Conservation (phyloP, 2,113 vertebrate genomes). For the Dasyprocta punctata region DNA sequence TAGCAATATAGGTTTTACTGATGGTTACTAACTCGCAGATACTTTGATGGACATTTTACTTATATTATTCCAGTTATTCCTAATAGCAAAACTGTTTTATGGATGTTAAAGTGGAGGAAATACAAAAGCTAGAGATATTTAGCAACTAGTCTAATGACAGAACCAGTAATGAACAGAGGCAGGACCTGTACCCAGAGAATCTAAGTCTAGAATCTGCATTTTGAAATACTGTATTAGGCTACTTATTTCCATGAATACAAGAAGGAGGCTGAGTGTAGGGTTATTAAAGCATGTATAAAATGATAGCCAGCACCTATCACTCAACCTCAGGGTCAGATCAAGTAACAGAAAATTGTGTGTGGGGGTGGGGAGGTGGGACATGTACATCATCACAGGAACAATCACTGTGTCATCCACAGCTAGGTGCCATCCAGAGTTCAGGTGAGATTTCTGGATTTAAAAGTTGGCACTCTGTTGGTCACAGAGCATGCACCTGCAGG, state of each 20-base stretch:
- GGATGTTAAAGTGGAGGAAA: not conserved
- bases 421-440: not conserved
- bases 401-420: accelerated
- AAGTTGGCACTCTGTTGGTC: accelerated
- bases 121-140: not conserved
- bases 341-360: not conserved
- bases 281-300: not conserved
- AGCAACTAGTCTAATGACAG: not conserved
- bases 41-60: not conserved
- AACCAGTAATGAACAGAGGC: not conserved
- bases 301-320: not conserved
- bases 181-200: not conserved
- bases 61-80: not conserved
- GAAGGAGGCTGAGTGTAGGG: not conserved
- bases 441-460: not conserved
- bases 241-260: not conserved
- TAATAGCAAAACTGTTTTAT: not conserved
- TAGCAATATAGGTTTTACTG: not conserved
- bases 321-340: not conserved
- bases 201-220: not conserved
- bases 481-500: too few species aligned
- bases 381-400: accelerated
- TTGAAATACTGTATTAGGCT: not conserved
- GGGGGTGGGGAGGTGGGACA: not conserved
- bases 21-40: not conserved